These are phyloP conservation scores for Boloria selene DNA, from an alignment of 2,888 invertebrate species.

Conservation along the genomic window DNA sequence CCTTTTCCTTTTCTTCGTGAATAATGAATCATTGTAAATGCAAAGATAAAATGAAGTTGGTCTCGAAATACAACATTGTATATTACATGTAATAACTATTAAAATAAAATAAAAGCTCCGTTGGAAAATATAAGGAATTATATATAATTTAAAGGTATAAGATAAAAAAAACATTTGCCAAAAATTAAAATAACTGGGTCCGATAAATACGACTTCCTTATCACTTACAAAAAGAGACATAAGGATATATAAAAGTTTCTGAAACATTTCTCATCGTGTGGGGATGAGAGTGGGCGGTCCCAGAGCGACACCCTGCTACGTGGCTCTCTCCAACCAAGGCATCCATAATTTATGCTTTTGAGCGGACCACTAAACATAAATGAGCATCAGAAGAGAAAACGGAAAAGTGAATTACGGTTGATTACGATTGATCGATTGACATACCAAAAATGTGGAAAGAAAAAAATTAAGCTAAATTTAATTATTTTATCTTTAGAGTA, in stretches of 20 bases:
- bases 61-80: no score
- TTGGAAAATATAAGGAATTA: background rate
- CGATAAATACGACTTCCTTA: constrained; percentile 81
- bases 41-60: no score
- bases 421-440: constrained; percentile 25
- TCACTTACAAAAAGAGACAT: constrained; percentile 75
- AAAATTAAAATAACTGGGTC: constrained; percentile 52
- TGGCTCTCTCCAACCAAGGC: constrained; percentile 64
- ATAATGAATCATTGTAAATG: no score
- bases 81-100: no score
- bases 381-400: constrained; percentile 62
- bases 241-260: constrained; percentile 74
- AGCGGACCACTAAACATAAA: constrained; percentile 78
- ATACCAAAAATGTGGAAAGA: constrained; percentile 10
- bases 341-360: constrained; percentile 79
- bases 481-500: no score
- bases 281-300: constrained; percentile 35
- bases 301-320: constrained; percentile 53
- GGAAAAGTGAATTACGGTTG: constrained; percentile 50
- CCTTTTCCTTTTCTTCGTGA: no score
- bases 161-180: constrained; percentile 5
- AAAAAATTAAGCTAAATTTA: no score
- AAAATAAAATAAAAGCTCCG: no score
- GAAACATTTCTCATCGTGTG: constrained; percentile 75
- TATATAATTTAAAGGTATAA: background rate